phyloP scores from a whole-genome alignment of 1,140 invertebrate genomes.

The Bombyx mandarina region DNA sequence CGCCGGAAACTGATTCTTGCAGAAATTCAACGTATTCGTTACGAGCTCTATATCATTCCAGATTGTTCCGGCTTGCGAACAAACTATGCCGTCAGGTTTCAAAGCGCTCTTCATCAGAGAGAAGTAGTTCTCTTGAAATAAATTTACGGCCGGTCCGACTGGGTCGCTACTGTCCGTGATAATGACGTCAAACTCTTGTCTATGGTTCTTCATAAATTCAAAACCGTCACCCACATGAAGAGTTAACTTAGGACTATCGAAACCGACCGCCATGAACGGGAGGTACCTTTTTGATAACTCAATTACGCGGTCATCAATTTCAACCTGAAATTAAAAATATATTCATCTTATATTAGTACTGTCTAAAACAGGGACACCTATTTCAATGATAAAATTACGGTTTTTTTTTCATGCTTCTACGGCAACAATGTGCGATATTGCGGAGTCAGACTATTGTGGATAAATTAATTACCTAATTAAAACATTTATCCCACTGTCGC shows the following conservation, averaged over 20 bases:
- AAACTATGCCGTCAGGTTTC: constrained; percentile 89
- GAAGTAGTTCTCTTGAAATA: constrained; percentile 92
- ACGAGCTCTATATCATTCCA: constrained; percentile 91
- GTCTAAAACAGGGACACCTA: too few species aligned
- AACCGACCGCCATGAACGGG: constrained; percentile 91
- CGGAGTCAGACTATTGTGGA: too few species aligned
- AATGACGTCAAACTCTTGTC: constrained; percentile 94
- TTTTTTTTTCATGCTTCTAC: too few species aligned
- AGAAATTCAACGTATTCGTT: constrained; percentile 78
- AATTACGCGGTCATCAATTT: constrained; percentile 96
- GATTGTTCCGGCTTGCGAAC: constrained; percentile 91
- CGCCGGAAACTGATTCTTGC: constrained; percentile 80
- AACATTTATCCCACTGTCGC: too few species aligned
- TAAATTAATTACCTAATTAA: too few species aligned
- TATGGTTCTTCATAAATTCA: constrained; percentile 92
- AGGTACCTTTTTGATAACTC: constrained; percentile 92
- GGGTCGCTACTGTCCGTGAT: constrained; percentile 99
- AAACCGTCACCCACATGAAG: constrained; percentile 94
- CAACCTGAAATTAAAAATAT: constrained; percentile 75
- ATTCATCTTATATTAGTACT: too few species aligned
- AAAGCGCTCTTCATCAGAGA: constrained; percentile 87
- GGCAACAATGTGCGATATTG: too few species aligned
- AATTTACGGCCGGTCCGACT: constrained; percentile 82
- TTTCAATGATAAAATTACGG: too few species aligned
- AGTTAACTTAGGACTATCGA: constrained; percentile 86